A percentile compares a stretch with the other conserved stretches of the same genome.
Conservation (phyloP, 2,113 vertebrate genomes). For the Brienomyrus brachyistius region DNA sequence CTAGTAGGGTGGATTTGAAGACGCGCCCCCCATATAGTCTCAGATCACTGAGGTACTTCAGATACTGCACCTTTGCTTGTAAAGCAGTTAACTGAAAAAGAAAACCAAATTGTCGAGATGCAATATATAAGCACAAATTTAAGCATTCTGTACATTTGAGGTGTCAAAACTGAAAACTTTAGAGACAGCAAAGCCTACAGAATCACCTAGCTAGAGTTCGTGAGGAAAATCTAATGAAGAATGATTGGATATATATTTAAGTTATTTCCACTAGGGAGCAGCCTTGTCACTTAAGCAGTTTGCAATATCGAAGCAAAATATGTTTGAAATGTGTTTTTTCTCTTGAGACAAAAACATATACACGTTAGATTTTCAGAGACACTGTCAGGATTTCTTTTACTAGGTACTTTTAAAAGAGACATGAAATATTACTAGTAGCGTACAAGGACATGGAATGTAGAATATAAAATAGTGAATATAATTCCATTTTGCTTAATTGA, state of each 20-base stretch:
- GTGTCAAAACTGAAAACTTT: not conserved
- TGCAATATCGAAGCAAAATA: not conserved
- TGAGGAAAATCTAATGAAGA: not conserved
- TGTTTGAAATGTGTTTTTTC: not conserved
- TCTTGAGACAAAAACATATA: not conserved
- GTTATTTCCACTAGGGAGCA: conserved; percentile 15
- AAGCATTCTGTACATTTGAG: not conserved
- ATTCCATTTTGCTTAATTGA: not conserved
- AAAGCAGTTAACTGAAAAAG: conserved; percentile 77
- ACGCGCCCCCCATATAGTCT: conserved; percentile 86
- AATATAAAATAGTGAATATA: not conserved
- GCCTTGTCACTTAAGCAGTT: not conserved
- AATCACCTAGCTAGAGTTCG: not conserved
- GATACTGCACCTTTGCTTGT: conserved; percentile 96
- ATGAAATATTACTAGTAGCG: not conserved
- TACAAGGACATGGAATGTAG: not conserved
- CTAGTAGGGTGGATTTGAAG: conserved; percentile 86
- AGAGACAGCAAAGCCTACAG: not conserved
- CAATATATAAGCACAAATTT: not conserved
- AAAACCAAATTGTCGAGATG: conserved; percentile 16
- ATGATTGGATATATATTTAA: not conserved
- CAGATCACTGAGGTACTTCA: conserved; percentile 94
- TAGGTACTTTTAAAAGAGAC: not conserved
- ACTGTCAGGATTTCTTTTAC: not conserved
- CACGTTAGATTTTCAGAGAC: not conserved